Evolutionary conservation across 2,797 vertebrate genomes (phyloP), one percentile per base, ranked within the genome.

Genomic region (Acipenser ruthenus): DNA sequence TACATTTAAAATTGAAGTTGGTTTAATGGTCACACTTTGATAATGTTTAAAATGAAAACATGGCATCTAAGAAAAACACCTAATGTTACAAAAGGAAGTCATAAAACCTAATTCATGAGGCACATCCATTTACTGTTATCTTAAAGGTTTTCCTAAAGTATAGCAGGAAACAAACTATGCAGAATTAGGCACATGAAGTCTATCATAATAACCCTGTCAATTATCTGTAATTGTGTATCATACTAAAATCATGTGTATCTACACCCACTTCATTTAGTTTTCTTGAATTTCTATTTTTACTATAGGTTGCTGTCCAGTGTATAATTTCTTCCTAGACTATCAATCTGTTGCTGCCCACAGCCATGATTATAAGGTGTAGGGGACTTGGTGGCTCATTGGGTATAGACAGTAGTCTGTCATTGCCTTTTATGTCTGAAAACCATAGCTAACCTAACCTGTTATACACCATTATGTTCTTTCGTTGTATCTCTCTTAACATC

Each of bases 241-340:
- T 60, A 83, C 70, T 74, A 72, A 69, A 78, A 80, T 77, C 75
- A 80, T 81, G 82, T 77, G 73, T 75, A 82, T 79, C 80, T 78
- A 81, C 69, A 75, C 67, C 68, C 72, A 68, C 73, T 79, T 73
- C 75, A 79, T 75, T 81, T 73, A 77, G 73, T 78, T 73, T 73
- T 67, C 71, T 69, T 75, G 75, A 69, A 78, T 82, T 79, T 84
- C 74, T 79, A 84, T 87, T 91, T 87, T 81, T 71, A 78, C 76
- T 72, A 78, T 83, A 74, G 73, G 66, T 71, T 73, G 76, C 85
- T 77, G 75, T 78, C 78, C 75, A 79, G 75, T 75, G 65, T 89
- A 77, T 88, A 77, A 91, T 91, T 88, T 86, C 80, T 88, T 84
- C 76, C 72, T 70, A 75, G 82, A 81, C 78, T 85, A 77, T 78